Evolutionary conservation across 1,140 invertebrate species (phyloP).

Genomic region (Nomia melanderi): DNA sequence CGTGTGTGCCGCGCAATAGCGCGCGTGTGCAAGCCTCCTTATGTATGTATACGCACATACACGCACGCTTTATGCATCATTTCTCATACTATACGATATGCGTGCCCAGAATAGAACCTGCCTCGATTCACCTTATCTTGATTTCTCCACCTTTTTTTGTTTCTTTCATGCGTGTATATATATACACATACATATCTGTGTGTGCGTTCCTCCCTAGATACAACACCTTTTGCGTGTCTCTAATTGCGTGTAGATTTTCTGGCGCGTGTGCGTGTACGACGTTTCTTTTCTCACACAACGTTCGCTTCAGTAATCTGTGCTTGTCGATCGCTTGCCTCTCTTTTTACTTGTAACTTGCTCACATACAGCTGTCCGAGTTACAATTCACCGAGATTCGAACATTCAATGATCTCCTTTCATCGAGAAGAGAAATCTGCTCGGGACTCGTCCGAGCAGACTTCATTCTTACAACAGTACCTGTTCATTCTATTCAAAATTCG

Average conservation of each 20-base stretch:
- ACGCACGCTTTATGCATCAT: slow-evolving; percentile 60
- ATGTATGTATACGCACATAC: slow-evolving; percentile 64
- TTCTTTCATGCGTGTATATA: slow-evolving; percentile 24
- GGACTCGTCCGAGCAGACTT: too few species aligned
- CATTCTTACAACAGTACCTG: too few species aligned
- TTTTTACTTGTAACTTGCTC: slow-evolving; percentile 60
- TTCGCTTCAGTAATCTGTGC: slow-evolving; percentile 69
- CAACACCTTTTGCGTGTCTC: slow-evolving; percentile 65
- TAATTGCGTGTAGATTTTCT: slow-evolving; percentile 64
- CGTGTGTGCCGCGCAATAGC: slow-evolving; percentile 33
- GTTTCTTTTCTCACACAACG: slow-evolving; percentile 60
- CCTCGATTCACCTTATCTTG: slow-evolving; percentile 52
- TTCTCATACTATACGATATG: slow-evolving; percentile 40
- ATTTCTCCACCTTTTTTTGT: slow-evolving; percentile 38
- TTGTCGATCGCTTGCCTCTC: slow-evolving; percentile 77
- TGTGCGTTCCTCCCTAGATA: slow-evolving; percentile 47
- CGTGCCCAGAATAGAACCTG: slow-evolving; percentile 38
- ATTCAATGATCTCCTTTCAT: too few species aligned
- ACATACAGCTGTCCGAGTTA: slow-evolving; percentile 47
- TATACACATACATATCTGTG: slow-evolving; percentile 45
- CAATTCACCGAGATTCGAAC: slow-evolving; percentile 5
- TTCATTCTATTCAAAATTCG: too few species aligned
- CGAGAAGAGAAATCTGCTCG: too few species aligned
- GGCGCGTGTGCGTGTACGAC: slow-evolving; percentile 51
- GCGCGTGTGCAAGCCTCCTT: slow-evolving; percentile 47